Percentiles rank a stretch among this genome's conserved stretches.
Conservation (phyloP, 2,113 vertebrate species). For the pig (Sus scrofa) region DNA sequence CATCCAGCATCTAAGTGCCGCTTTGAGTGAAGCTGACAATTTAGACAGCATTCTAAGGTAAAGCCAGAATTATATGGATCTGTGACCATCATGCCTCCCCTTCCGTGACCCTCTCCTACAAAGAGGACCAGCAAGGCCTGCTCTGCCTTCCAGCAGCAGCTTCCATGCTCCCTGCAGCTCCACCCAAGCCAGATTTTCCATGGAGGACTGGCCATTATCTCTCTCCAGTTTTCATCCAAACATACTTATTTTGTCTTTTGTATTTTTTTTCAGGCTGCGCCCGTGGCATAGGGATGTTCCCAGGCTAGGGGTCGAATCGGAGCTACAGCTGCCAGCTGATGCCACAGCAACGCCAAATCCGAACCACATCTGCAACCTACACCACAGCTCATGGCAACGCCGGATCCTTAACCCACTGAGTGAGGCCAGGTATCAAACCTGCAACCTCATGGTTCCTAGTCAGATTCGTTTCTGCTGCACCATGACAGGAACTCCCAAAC, state of each 20-base stretch:
- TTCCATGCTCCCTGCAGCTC: background rate
- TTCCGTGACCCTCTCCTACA: background rate
- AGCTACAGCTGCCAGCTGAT: no score
- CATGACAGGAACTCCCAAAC: background rate
- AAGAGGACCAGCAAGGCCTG: background rate
- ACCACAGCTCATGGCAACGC: no score
- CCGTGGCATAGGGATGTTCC: no score
- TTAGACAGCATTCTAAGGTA: background rate
- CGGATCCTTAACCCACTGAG: no score
- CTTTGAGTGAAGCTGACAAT: constrained; percentile 5
- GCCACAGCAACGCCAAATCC: no score
- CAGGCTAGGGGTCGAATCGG: no score
- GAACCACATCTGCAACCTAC: no score
- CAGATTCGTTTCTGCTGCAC: no score
- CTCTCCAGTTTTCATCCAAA: background rate
- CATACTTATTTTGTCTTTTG: background rate
- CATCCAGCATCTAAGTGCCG: background rate
- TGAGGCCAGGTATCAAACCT: no score
- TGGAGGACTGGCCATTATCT: background rate
- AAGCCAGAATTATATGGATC: background rate
- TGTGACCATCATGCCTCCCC: background rate
- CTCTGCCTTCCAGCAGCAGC: background rate
- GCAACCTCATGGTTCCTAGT: no score
- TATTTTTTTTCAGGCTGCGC: no score
- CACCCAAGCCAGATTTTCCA: fast-evolving